phyloP scores from a whole-genome alignment of 2,113 vertebrate genomes.

The Pelmatolapia mariae region DNA sequence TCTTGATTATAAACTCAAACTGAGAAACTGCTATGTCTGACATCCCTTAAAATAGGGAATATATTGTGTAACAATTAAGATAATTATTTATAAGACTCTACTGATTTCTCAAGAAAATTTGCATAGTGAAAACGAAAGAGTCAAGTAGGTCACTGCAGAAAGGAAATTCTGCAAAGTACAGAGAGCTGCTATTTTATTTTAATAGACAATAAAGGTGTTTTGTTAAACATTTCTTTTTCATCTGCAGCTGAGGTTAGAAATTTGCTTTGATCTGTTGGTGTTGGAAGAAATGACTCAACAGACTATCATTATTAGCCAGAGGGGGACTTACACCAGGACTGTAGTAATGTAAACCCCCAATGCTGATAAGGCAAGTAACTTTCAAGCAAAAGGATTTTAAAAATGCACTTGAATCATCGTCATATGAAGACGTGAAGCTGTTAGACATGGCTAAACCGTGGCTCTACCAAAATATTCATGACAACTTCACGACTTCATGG shows the following conservation, averaged over 20 bases:
- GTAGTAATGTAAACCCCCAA: not conserved
- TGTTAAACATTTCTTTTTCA: not conserved
- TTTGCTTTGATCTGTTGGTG: not conserved
- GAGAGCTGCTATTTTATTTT: rapidly evolving
- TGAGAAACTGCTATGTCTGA: not conserved
- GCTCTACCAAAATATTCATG: not conserved
- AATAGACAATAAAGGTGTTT: not conserved
- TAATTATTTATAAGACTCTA: not conserved
- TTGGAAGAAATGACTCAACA: not conserved
- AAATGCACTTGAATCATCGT: not conserved
- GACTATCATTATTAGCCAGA: not conserved
- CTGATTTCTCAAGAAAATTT: not conserved
- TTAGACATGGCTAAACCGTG: not conserved
- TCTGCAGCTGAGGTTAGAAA: not conserved
- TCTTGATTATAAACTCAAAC: not conserved
- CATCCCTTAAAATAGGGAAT: not conserved
- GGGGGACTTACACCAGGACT: not conserved
- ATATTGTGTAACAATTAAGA: not conserved
- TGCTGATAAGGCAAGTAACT: not conserved
- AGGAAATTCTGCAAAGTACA: not conserved
- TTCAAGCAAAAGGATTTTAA: not conserved
- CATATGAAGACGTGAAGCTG: not conserved
- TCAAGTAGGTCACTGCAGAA: not conserved
- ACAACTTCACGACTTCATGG: not conserved
- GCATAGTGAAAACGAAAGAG: not conserved